A percentile compares a stretch with the other conserved stretches of the same genome.
These are phyloP conservation scores for Mastomys coucha DNA, from an alignment of 2,113 vertebrate species.

Conservation along the genomic window DNA sequence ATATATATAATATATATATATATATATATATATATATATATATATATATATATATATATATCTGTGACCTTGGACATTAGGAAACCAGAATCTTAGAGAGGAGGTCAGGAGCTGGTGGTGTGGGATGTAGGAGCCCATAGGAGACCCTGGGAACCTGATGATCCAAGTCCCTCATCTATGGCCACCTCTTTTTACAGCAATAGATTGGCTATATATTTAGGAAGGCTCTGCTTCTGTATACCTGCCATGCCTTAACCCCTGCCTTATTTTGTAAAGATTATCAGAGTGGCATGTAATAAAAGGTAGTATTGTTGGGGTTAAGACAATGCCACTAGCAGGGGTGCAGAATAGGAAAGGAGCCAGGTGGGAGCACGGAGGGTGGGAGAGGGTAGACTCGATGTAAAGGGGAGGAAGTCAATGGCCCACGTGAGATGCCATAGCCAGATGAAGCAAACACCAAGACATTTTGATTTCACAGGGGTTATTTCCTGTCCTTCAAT, in stretches of 20 bases:
- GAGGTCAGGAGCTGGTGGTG: background rate
- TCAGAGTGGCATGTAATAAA: background rate
- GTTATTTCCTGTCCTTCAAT: background rate
- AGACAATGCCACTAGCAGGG: background rate
- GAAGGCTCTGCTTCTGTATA: background rate
- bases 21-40: background rate
- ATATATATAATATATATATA: background rate
- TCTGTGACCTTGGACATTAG: background rate
- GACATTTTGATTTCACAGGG: background rate
- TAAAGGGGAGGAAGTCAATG: background rate
- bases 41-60: background rate
- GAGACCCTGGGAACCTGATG: no score
- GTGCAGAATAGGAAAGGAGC: background rate
- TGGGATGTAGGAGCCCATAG: rapidly evolving
- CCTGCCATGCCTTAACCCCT: background rate
- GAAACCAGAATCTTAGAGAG: background rate
- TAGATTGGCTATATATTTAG: background rate
- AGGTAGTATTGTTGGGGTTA: background rate
- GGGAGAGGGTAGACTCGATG: background rate
- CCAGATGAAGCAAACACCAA: background rate
- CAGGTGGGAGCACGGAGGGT: background rate
- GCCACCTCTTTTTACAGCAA: background rate
- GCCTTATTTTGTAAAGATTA: conserved; percentile 11
- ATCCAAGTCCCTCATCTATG: rapidly evolving
- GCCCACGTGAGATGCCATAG: no score